Percentiles rank a stretch among this genome's conserved stretches.
These are phyloP conservation scores for Rousettus leschenaultii DNA, from an alignment of 2,113 vertebrate genomes.

Conservation along the genomic window DNA sequence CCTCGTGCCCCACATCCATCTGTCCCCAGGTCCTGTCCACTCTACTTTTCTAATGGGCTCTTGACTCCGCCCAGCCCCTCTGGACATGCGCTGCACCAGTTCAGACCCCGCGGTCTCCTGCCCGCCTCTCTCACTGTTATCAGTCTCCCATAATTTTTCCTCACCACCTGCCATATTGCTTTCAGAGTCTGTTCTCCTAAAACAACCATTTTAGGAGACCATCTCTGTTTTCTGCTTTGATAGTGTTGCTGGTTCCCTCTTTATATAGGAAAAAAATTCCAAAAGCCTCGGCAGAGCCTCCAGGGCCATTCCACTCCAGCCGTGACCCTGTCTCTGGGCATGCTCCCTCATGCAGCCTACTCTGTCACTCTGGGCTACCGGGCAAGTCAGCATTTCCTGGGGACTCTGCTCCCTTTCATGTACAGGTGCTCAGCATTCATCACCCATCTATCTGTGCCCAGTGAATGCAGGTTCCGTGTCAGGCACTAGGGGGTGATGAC, in stretches of 20 bases:
- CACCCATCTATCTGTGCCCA: not conserved
- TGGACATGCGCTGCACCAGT: not conserved
- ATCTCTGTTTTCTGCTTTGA: not conserved
- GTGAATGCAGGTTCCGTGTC: rapidly evolving
- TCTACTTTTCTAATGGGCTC: not conserved
- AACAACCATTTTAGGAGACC: not conserved
- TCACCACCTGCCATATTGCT: not conserved
- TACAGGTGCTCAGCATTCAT: not conserved
- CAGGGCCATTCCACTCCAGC: not conserved
- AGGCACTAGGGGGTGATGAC: not conserved
- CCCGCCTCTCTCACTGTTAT: too few species aligned
- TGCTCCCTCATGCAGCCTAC: rapidly evolving
- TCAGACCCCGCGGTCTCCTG: not conserved
- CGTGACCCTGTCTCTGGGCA: not conserved
- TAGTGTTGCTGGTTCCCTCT: not conserved
- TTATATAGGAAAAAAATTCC: not conserved
- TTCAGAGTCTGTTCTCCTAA: not conserved
- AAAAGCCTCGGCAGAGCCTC: not conserved
- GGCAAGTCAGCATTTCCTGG: not conserved
- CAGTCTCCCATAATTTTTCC: not conserved
- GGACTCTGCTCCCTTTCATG: not conserved
- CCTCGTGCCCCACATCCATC: not conserved
- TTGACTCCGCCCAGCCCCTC: not conserved
- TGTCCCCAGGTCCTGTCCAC: not conserved
- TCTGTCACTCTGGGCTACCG: not conserved